A percentile compares a stretch with the other conserved stretches of the same genome.
Evolutionary conservation across 1,140 invertebrate species (phyloP).

Genomic region (Wasmannia auropunctata): DNA sequence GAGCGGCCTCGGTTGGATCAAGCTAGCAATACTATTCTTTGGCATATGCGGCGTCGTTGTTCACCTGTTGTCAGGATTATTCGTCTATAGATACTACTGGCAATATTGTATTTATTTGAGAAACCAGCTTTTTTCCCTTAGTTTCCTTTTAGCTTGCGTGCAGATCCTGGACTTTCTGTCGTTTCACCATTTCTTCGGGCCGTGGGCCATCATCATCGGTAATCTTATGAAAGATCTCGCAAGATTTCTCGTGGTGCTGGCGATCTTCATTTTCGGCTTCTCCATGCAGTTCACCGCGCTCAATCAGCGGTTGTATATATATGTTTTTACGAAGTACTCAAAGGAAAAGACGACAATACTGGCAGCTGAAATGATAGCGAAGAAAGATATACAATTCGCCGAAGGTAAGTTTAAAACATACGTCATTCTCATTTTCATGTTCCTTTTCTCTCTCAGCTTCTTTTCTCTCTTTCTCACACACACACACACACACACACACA

Average conservation of each 20-base stretch:
- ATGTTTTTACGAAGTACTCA: no score
- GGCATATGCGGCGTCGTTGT: constrained; percentile 96
- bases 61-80: constrained; percentile 94
- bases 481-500: no score
- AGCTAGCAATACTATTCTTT: constrained; percentile 95
- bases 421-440: no score
- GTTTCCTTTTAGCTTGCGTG: constrained; percentile 97
- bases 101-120: constrained; percentile 95
- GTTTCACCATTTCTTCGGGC: constrained; percentile 99
- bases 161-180: constrained; percentile 98
- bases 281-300: constrained; percentile 98
- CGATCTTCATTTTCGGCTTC: constrained; percentile 99
- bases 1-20: constrained; percentile 96
- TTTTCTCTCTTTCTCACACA: no score
- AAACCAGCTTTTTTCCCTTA: constrained; percentile 98
- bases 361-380: no score
- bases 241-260: constrained; percentile 97
- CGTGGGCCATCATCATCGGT: constrained; percentile 97
- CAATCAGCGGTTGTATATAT: no score
- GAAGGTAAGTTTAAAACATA: no score
- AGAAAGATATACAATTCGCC: no score
- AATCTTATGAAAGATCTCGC: constrained; percentile 96
- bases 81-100: no score
- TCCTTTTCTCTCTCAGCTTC: no score
- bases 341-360: no score